These are phyloP conservation scores for Hirtodrosophila duncani DNA, from an alignment of 2,888 invertebrate genomes.

Conservation along the genomic window DNA sequence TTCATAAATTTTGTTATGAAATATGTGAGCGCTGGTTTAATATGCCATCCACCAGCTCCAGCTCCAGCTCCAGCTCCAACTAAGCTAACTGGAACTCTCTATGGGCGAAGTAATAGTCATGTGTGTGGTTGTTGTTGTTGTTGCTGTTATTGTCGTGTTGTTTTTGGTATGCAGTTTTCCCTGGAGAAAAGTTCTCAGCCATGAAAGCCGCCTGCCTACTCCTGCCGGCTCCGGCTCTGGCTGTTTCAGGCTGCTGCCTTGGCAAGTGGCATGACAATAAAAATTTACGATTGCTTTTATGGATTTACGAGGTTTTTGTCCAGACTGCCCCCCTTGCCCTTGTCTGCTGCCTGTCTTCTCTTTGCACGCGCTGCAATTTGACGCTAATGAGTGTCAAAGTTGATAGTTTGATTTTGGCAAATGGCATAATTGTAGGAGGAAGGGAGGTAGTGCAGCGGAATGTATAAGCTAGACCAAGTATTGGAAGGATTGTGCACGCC, in stretches of 20 bases:
- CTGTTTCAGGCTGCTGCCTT: slow-evolving; percentile 2
- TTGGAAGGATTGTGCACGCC: too few species aligned
- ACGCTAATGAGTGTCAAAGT: slow-evolving; percentile 72
- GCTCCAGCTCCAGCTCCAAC: slow-evolving; percentile 6
- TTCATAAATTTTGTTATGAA: slow-evolving; percentile 74
- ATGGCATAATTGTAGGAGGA: slow-evolving; percentile 53
- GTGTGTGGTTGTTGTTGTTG: slow-evolving; percentile 20
- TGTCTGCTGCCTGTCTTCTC: slow-evolving; percentile 5
- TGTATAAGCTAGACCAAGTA: too few species aligned
- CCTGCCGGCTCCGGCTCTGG: slow-evolving; percentile 6
- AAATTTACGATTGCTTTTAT: slow-evolving; percentile 73
- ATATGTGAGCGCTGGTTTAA: slow-evolving; percentile 70
- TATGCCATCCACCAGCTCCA: slow-evolving; percentile 48
- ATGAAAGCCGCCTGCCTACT: slow-evolving; percentile 25
- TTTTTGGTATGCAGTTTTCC: slow-evolving; percentile 46
- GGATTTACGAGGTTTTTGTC: slow-evolving; percentile 65
- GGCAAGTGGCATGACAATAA: slow-evolving; percentile 70
- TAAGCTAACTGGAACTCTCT: slow-evolving; percentile 41
- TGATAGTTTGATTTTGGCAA: slow-evolving; percentile 67
- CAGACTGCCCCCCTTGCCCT: slow-evolving; percentile 26
- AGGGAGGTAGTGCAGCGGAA: too few species aligned
- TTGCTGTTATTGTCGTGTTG: slow-evolving; percentile 15
- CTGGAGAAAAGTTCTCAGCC: slow-evolving; percentile 71
- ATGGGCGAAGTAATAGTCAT: slow-evolving; percentile 2
- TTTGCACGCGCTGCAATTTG: slow-evolving; percentile 57